A percentile compares a stretch with the other conserved stretches of the same genome.
These are phyloP conservation scores for Hycleus cichorii DNA, from an alignment of 1,140 invertebrate species.

Conservation along the genomic window DNA sequence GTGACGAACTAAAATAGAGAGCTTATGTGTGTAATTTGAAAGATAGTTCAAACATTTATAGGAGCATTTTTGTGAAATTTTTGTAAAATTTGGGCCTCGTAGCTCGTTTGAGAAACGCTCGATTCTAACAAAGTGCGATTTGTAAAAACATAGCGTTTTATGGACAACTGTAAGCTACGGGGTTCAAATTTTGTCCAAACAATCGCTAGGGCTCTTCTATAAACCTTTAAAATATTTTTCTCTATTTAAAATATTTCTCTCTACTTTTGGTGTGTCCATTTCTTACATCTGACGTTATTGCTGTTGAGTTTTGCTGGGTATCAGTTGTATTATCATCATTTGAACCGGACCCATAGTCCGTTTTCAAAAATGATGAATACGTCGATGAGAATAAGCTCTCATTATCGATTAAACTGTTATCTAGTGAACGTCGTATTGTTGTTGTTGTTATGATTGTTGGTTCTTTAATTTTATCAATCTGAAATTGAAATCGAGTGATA, in stretches of 20 bases:
- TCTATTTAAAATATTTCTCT: neutral
- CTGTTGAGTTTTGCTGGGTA: conserved; percentile 10
- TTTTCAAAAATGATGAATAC: conserved; percentile 50
- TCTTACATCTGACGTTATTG: neutral
- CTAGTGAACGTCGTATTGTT: conserved; percentile 9
- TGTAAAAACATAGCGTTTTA: too few relatives aligned
- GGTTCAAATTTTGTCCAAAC: too few relatives aligned
- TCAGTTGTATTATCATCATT: conserved; percentile 31
- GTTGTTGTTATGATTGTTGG: conserved; percentile 3
- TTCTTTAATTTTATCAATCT: conserved; percentile 12
- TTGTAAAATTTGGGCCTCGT: neutral
- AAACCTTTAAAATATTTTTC: neutral
- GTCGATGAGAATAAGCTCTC: conserved; percentile 49
- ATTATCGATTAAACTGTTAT: conserved; percentile 35
- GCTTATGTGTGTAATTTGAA: too few relatives aligned
- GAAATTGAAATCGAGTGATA: conserved; percentile 7
- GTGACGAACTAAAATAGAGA: too few relatives aligned
- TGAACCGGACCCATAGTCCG: conserved; percentile 41
- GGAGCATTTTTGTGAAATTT: too few relatives aligned
- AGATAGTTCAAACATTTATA: too few relatives aligned
- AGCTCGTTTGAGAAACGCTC: too few relatives aligned
- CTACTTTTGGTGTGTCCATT: neutral
- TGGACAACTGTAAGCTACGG: too few relatives aligned
- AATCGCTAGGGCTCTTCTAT: neutral
- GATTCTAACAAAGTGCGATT: too few relatives aligned